A percentile compares a stretch with the other conserved stretches of the same genome.
Evolutionary conservation across 2,797 vertebrate genomes (phyloP).

Genomic region (Falco peregrinus): DNA sequence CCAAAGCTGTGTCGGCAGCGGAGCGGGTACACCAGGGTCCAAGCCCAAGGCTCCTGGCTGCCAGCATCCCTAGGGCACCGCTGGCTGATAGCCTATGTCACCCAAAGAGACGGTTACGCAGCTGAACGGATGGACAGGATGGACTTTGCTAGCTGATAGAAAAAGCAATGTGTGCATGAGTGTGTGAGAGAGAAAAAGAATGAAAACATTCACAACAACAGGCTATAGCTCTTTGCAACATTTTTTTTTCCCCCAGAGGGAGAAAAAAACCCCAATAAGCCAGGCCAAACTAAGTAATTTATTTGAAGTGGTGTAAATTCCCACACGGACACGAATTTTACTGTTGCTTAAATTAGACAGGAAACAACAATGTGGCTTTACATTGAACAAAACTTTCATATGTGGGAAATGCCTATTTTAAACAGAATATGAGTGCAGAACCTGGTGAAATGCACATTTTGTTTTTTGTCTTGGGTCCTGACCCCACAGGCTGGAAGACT

Average conservation of each 20-base stretch:
- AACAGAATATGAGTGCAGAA: not conserved
- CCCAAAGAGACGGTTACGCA: not conserved
- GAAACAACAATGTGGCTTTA: not conserved
- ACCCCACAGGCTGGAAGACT: not conserved
- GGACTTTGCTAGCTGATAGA: not conserved
- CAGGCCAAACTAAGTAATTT: not conserved
- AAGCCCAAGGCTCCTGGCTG: not conserved
- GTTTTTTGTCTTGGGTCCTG: not conserved
- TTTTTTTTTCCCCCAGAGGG: not conserved
- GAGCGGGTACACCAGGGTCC: fast-evolving
- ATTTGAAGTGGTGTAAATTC: not conserved
- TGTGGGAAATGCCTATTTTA: not conserved
- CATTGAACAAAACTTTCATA: not conserved
- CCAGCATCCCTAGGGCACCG: not conserved
- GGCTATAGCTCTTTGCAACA: not conserved
- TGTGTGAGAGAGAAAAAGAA: not conserved
- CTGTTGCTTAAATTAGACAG: not conserved
- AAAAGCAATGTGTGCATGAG: fast-evolving
- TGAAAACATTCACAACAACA: fast-evolving
- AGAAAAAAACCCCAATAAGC: not conserved
- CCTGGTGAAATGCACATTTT: not conserved
- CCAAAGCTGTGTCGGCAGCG: not conserved
- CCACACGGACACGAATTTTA: not conserved
- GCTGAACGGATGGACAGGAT: not conserved
- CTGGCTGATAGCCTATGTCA: not conserved